Conservation (phyloP, 2,888 invertebrate species). For the Hirtodrosophila histrioides region DNA sequence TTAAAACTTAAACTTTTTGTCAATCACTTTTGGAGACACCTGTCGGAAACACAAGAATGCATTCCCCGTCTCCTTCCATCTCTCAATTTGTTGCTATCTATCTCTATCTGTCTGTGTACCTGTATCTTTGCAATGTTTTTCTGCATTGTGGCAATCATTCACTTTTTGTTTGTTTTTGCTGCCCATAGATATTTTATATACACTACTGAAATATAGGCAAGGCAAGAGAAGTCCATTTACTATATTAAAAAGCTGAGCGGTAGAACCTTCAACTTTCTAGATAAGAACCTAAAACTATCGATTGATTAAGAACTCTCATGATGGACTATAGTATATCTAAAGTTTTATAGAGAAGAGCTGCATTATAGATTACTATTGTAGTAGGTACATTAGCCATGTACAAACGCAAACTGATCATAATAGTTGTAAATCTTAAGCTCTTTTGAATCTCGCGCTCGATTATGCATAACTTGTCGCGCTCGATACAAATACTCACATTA, state of each 20-base stretch:
- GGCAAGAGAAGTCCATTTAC: too few species aligned
- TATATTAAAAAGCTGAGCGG: background rate
- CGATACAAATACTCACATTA: too few species aligned
- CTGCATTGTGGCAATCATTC: conserved; percentile 9
- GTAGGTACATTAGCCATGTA: too few species aligned
- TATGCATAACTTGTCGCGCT: too few species aligned
- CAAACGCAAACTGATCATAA: too few species aligned
- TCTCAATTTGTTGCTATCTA: background rate
- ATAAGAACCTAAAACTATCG: too few species aligned
- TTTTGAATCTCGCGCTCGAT: too few species aligned
- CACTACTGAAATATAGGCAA: background rate
- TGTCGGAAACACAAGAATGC: background rate
- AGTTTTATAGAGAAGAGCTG: too few species aligned
- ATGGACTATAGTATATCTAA: background rate
- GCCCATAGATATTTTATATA: background rate
- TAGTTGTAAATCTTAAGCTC: too few species aligned
- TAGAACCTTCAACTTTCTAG: too few species aligned
- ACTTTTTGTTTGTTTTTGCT: conserved; percentile 14
- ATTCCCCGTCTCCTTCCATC: background rate
- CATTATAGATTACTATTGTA: too few species aligned
- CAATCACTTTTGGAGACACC: conserved; percentile 5
- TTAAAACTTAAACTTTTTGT: conserved; percentile 12
- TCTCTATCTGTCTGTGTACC: background rate
- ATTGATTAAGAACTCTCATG: too few species aligned
- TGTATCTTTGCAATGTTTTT: background rate